Evolutionary conservation across 2,888 invertebrate species (phyloP), one percentile per base, ranked within the genome.

Genomic region (Chelonus formosanus): DNA sequence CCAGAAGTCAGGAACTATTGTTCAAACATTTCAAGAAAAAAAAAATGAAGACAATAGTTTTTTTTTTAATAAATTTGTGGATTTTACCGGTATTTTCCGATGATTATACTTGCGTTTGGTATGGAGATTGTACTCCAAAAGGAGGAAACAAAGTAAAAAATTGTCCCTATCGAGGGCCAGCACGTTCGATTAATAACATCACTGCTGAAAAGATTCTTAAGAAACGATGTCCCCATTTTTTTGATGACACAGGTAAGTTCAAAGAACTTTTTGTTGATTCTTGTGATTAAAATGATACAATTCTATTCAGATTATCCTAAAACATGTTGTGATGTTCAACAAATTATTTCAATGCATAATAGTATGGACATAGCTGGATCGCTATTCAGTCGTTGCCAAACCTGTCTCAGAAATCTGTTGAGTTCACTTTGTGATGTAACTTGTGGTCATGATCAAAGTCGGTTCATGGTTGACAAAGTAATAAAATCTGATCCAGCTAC

Each of bases 361-460:
- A 89, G 87, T 53, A 85, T 94, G 70, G 71, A 81, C 3, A 84
- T 90, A 69, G 91, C 92, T 0, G 89, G 90, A 53, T 87, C 89
- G 60, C 83, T 96, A 0, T 89, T 94, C 34, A 88, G 89, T 3
- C 87, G 95, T 50, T 98, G 98, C 80, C 92, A 94, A 0, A 89
- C 92, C 0, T 98, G 97, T 78, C 83, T 88, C 2, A 85, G 87
- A 67, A 98, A 97, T 81, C 89, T 95, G 74, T 87, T 89, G 5
- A 86, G 89, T 54, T 87, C 91, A 48, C 91, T 93, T 73, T 98
- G 98, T 80, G 89, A 91, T 72, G 87, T 94, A 84, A 91, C 93
- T 4, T 98, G 97, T 82, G 87, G 89, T 3, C 89, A 91, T 0
- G 86, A 90, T 55, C 96, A 97, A 74, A 87, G 88, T 31, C 78